phyloP scores from a whole-genome alignment of 2,888 invertebrate genomes.

The Rhagophthalmus giganteus region DNA sequence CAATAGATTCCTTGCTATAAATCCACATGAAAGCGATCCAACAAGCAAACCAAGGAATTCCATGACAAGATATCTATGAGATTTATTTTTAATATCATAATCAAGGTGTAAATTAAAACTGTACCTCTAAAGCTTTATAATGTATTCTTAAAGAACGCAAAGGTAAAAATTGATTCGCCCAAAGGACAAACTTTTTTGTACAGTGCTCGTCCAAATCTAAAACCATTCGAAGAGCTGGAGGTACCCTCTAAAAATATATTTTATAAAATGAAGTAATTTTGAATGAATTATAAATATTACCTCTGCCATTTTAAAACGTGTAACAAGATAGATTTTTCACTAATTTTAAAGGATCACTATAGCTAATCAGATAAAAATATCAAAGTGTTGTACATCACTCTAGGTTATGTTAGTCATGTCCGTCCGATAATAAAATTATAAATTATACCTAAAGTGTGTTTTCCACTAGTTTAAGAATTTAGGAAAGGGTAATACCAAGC shows the following conservation, averaged over 20 bases:
- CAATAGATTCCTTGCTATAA: slow-evolving; percentile 66
- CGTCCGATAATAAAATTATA: too few species aligned
- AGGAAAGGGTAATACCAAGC: too few species aligned
- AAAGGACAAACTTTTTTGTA: slow-evolving; percentile 60
- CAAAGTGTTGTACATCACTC: too few species aligned
- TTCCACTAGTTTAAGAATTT: too few species aligned
- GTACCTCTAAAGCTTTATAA: slow-evolving; percentile 63
- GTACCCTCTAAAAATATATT: slow-evolving; percentile 44
- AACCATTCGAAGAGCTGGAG: slow-evolving; percentile 57
- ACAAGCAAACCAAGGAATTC: slow-evolving; percentile 79
- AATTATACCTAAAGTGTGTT: too few species aligned
- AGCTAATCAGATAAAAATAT: too few species aligned
- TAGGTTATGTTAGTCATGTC: too few species aligned
- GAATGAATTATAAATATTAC: background rate
- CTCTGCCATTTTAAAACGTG: background rate
- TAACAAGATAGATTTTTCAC: too few species aligned
- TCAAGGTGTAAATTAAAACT: slow-evolving; percentile 10
- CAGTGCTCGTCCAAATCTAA: slow-evolving; percentile 59
- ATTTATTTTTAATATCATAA: background rate
- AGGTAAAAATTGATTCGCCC: slow-evolving; percentile 56
- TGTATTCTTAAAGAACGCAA: slow-evolving; percentile 60
- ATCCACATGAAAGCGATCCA: slow-evolving; percentile 80
- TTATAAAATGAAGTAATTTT: background rate
- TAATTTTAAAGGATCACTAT: too few species aligned
- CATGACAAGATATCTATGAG: slow-evolving; percentile 80